These are phyloP conservation scores for Catocala fraxini DNA, from an alignment of 2,888 invertebrate species.

Conservation along the genomic window DNA sequence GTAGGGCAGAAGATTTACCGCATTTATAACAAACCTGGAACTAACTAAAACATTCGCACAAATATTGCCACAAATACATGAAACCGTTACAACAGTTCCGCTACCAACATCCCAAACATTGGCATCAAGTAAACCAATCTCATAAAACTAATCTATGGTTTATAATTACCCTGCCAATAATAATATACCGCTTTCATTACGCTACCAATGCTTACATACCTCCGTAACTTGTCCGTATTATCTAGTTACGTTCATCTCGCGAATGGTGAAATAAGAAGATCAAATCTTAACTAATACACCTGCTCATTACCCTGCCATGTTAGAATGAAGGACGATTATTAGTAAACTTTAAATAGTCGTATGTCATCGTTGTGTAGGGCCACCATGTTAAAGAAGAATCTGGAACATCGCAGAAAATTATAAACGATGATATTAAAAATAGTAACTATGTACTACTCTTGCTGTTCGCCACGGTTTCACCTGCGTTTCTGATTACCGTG, in stretches of 20 bases:
- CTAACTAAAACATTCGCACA: too few relatives aligned
- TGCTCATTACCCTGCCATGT: conserved; percentile 49
- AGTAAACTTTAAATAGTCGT: conserved; percentile 41
- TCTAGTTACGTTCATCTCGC: conserved; percentile 35
- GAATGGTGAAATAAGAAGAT: conserved; percentile 48
- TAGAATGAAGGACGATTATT: conserved; percentile 42
- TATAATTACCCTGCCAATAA: conserved; percentile 62
- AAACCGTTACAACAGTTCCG: neutral
- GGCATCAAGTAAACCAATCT: conserved; percentile 31
- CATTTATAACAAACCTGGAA: too few relatives aligned
- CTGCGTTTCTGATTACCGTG: too few relatives aligned
- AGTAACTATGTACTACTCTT: too few relatives aligned
- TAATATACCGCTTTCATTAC: conserved; percentile 58
- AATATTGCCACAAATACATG: too few relatives aligned
- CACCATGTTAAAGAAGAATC: conserved; percentile 2
- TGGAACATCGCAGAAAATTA: neutral
- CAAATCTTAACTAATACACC: conserved; percentile 43
- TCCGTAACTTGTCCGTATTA: conserved; percentile 38
- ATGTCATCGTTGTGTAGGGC: conserved; percentile 34
- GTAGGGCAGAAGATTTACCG: too few relatives aligned
- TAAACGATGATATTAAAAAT: too few relatives aligned
- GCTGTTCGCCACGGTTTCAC: too few relatives aligned
- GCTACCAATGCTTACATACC: conserved; percentile 18
- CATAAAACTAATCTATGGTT: conserved; percentile 48
- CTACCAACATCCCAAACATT: conserved; percentile 10